A percentile compares a stretch with the other conserved stretches of the same genome.
phyloP scores from a whole-genome alignment of 2,888 invertebrate species.

The Hyles lineata region DNA sequence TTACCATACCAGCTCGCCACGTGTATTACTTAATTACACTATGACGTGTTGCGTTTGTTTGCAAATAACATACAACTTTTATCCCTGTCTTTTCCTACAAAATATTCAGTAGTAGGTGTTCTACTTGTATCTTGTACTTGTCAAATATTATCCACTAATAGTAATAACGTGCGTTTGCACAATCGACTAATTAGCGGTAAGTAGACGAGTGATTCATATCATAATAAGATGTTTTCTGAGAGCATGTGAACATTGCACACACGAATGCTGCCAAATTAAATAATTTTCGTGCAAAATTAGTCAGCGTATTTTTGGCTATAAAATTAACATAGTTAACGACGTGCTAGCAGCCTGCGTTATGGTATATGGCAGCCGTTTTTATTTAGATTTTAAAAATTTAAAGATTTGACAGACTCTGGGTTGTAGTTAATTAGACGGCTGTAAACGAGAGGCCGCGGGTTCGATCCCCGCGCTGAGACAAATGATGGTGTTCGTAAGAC shows the following conservation, averaged over 20 bases:
- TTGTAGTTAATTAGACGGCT: too few relatives aligned
- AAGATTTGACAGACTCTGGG: too few relatives aligned
- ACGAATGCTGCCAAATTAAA: too few relatives aligned
- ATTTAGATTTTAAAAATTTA: too few relatives aligned
- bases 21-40: neutral
- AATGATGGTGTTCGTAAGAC: too few relatives aligned
- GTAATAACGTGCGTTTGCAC: neutral
- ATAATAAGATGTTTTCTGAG: neutral
- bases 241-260: neutral
- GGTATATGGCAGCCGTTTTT: too few relatives aligned
- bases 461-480: too few relatives aligned
- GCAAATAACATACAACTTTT: neutral
- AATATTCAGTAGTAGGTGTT: neutral
- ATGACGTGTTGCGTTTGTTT: neutral
- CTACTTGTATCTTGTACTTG: neutral
- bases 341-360: too few relatives aligned
- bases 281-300: too few relatives aligned
- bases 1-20: conserved; percentile 12
- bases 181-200: neutral
- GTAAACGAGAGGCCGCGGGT: too few relatives aligned
- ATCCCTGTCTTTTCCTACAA: neutral
- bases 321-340: too few relatives aligned
- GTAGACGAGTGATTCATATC: neutral
- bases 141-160: neutral
- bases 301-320: too few relatives aligned